phyloP scores from a whole-genome alignment of 1,140 invertebrate genomes.

The Drosophila eugracilis region DNA sequence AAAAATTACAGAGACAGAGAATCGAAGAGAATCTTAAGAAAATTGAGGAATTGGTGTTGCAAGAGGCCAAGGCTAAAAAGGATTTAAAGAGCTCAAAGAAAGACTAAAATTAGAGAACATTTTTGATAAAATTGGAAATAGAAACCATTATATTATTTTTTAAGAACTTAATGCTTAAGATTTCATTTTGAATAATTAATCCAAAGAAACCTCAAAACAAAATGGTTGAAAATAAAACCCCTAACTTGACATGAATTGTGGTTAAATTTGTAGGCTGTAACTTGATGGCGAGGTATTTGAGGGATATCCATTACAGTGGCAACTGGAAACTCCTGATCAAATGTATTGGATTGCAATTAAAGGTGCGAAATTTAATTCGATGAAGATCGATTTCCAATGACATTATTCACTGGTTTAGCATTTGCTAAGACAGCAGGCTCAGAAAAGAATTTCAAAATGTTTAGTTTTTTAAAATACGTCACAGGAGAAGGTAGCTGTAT shows the following conservation, averaged over 20 bases:
- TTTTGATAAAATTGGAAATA: background rate
- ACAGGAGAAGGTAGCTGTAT: background rate
- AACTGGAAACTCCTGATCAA: conserved; percentile 12
- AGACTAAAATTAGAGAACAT: background rate
- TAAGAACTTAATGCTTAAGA: background rate
- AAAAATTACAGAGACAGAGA: background rate
- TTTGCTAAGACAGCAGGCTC: background rate
- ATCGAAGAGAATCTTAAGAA: conserved; percentile 57
- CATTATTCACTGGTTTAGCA: conserved; percentile 54
- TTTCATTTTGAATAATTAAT: background rate
- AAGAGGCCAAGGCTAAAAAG: conserved; percentile 26
- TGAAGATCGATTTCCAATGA: conserved; percentile 54
- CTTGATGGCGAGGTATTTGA: conserved; percentile 25
- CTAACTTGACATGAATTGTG: conserved; percentile 23
- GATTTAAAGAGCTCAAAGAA: background rate
- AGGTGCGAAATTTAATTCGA: conserved; percentile 37
- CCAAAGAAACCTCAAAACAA: conserved; percentile 38
- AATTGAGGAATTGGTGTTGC: conserved; percentile 47
- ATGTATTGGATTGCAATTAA: conserved; percentile 51
- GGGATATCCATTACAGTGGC: conserved; percentile 37
- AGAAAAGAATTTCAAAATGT: background rate
- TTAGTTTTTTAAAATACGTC: background rate
- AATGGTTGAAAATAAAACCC: conserved; percentile 25
- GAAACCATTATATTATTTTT: too few relatives aligned
- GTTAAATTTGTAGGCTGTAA: conserved; percentile 17